These are phyloP conservation scores for Patiria miniata DNA, from an alignment of 35 echinoderm and acorn worm genomes.

Conservation along the genomic window DNA sequence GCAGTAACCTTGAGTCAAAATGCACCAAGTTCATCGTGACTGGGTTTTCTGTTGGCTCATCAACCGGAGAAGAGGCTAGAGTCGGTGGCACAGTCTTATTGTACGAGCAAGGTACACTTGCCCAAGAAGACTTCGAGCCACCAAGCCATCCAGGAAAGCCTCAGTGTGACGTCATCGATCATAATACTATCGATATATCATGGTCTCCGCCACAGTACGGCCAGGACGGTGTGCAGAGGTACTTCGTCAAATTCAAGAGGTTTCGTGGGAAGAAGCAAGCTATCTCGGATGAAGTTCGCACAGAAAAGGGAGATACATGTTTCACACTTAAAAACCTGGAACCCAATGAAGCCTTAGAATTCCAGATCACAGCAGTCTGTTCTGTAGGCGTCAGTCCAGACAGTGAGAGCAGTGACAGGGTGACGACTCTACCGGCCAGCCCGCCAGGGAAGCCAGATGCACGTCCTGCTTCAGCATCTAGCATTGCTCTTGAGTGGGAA, in stretches of 20 bases:
- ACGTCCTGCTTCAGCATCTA: not conserved
- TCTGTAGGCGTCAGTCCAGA: not conserved
- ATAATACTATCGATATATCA: not conserved
- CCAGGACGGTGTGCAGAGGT: not conserved
- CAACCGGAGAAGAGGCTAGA: not conserved
- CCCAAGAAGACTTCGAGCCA: slow-evolving; percentile 13
- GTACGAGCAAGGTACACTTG: not conserved
- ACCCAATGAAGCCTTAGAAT: not conserved
- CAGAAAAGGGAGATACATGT: not conserved
- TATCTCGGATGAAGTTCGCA: not conserved
- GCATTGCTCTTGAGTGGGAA: not conserved
- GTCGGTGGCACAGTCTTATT: not conserved
- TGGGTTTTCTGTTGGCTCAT: not conserved
- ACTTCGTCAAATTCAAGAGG: not conserved
- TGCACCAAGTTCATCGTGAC: slow-evolving; percentile 11
- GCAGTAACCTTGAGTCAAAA: not conserved
- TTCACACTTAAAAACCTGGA: not conserved
- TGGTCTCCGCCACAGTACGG: not conserved
- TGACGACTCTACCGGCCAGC: not conserved
- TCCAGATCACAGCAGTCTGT: not conserved
- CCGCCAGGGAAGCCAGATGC: not conserved
- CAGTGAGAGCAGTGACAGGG: not conserved
- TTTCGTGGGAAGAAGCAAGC: not conserved
- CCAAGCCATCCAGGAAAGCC: not conserved
- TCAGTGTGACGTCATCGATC: not conserved